Conservation (phyloP, 2,888 invertebrate species). For the Bellardia bayeri region DNA sequence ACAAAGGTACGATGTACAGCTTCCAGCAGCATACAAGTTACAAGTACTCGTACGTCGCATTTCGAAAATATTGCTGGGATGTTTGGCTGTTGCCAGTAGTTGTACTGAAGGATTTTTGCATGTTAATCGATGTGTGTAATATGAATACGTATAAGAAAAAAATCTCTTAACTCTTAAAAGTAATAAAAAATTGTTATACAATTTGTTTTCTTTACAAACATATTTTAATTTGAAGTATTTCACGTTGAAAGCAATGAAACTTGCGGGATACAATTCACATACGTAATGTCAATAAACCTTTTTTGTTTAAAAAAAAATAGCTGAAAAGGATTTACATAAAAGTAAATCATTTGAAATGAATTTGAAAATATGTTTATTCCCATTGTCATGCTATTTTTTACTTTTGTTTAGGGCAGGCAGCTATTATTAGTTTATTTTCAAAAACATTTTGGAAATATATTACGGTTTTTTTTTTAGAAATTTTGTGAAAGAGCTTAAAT, state of each 20-base stretch:
- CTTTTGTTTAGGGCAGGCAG: not conserved
- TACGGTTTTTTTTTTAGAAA: too few species aligned
- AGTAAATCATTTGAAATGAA: not conserved
- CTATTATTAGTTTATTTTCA: not conserved
- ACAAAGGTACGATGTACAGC: not conserved
- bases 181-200: slow-evolving; percentile 22
- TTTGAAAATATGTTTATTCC: not conserved
- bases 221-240: slow-evolving; percentile 56
- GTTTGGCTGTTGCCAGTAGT: not conserved
- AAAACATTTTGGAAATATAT: too few species aligned
- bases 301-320: not conserved
- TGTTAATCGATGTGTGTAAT: slow-evolving; percentile 68
- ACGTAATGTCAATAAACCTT: slow-evolving; percentile 40
- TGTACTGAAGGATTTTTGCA: slow-evolving; percentile 35
- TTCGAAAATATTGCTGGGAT: not conserved
- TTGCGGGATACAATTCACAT: slow-evolving; percentile 32
- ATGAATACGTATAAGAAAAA: slow-evolving; percentile 34
- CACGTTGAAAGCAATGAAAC: slow-evolving; percentile 18
- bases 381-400: not conserved
- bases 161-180: not conserved
- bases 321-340: slow-evolving; percentile 1
- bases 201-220: slow-evolving; percentile 42
- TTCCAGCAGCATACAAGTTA: slow-evolving; percentile 13
- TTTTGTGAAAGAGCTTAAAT: too few species aligned
- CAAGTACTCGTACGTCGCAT: not conserved